phyloP scores from a whole-genome alignment of 1,140 invertebrate species.

The Paraescarpia echinospica region DNA sequence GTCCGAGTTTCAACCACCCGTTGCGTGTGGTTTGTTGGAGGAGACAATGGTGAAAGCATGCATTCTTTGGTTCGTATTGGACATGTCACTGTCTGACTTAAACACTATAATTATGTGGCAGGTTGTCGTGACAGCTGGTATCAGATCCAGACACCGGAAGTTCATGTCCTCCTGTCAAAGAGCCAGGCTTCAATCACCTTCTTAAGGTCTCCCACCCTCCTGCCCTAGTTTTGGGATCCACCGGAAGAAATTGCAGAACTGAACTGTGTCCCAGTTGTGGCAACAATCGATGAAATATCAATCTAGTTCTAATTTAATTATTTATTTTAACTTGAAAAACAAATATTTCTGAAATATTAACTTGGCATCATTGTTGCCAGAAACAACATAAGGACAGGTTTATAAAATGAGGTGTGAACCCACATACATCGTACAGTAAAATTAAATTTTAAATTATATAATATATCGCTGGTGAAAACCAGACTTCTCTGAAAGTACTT shows the following conservation, averaged over 20 bases:
- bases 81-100: not conserved
- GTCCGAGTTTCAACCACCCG: not conserved
- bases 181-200: not conserved
- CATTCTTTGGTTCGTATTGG: not conserved
- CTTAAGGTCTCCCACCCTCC: not conserved
- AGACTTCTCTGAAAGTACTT: not conserved
- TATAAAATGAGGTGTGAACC: too few relatives aligned
- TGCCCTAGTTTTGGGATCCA: not conserved
- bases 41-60: not conserved
- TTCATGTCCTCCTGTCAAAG: not conserved
- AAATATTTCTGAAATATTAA: too few relatives aligned
- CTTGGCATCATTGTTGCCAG: too few relatives aligned
- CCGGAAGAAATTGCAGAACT: not conserved
- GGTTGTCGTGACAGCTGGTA: not conserved
- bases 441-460: too few relatives aligned
- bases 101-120: not conserved
- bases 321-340: too few relatives aligned
- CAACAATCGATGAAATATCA: not conserved
- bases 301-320: too few relatives aligned
- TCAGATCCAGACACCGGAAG: not conserved
- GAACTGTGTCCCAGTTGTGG: not conserved
- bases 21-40: not conserved
- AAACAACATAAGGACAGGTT: too few relatives aligned
- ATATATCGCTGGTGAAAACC: too few relatives aligned
- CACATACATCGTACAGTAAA: too few relatives aligned